phyloP scores from a whole-genome alignment of 2,113 vertebrate genomes.

The Lethenteron camtschaticum region DNA sequence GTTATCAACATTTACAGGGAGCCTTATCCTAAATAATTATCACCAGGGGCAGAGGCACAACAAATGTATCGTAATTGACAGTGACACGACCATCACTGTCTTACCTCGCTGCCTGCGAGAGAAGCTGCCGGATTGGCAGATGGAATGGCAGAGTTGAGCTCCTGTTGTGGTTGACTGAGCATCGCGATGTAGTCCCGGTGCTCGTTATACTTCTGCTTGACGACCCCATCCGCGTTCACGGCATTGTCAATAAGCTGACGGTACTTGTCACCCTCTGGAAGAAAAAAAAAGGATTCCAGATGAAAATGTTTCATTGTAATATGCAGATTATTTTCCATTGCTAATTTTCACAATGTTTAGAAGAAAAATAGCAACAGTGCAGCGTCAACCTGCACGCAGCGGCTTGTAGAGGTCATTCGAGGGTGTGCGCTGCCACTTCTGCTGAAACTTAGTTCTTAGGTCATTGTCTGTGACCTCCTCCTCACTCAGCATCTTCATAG shows the following conservation, averaged over 20 bases:
- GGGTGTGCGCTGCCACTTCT: conserved; percentile 82
- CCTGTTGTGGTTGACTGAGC: conserved; percentile 61
- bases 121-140: conserved; percentile 88
- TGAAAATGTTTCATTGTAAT: neutral
- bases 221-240: conserved; percentile 63
- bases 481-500: conserved; percentile 60
- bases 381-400: conserved; percentile 38
- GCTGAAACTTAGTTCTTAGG: conserved; percentile 65
- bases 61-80: no score
- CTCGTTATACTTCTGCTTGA: conserved; percentile 54
- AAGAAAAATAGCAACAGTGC: neutral
- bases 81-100: neutral
- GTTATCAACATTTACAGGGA: no score
- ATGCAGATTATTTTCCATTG: neutral
- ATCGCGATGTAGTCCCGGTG: conserved; percentile 70
- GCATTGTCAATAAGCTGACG: conserved; percentile 54
- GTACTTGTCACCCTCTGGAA: conserved; percentile 54
- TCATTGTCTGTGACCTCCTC: conserved; percentile 83
- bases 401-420: conserved; percentile 83
- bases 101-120: conserved; percentile 82
- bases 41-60: no score
- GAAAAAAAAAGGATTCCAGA: neutral
- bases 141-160: conserved; percentile 66
- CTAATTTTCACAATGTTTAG: neutral
- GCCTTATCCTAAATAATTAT: no score